Conservation (phyloP, 2,113 vertebrate genomes). For the Actinemys pallida region DNA sequence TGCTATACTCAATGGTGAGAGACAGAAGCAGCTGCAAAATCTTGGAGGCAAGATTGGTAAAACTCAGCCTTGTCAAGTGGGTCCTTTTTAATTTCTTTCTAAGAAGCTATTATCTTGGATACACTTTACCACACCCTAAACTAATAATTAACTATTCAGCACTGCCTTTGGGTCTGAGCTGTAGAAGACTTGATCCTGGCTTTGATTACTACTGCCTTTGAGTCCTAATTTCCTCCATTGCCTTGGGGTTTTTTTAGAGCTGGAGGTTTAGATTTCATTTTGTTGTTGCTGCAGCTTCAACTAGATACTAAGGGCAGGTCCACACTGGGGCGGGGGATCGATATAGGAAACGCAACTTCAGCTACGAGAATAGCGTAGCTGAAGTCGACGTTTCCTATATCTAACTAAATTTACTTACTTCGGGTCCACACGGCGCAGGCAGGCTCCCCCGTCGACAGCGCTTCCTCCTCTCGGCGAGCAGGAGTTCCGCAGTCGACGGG, state of each 20-base stretch:
- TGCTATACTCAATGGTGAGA: not conserved
- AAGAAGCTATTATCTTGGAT: slow-evolving; percentile 42
- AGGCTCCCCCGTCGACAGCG: too few species aligned
- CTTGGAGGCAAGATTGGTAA: not conserved
- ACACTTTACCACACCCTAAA: not conserved
- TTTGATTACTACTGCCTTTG: not conserved
- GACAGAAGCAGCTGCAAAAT: not conserved
- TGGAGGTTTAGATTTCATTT: fast-evolving
- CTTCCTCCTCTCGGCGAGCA: too few species aligned
- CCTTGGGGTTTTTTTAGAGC: not conserved
- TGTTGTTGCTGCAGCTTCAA: not conserved
- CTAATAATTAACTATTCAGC: not conserved
- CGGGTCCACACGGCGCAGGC: too few species aligned
- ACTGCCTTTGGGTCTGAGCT: not conserved
- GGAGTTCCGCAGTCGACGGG: too few species aligned
- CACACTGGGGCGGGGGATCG: too few species aligned
- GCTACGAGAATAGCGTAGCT: too few species aligned
- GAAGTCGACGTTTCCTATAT: too few species aligned
- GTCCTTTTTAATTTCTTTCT: slow-evolving; percentile 37
- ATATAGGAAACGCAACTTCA: too few species aligned
- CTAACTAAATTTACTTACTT: too few species aligned
- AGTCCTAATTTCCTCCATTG: not conserved
- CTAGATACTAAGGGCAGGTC: too few species aligned
- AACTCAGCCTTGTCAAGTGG: not conserved
- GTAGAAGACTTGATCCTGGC: not conserved